phyloP scores from a whole-genome alignment of 2,113 vertebrate genomes.

The Capreolus pygargus region DNA sequence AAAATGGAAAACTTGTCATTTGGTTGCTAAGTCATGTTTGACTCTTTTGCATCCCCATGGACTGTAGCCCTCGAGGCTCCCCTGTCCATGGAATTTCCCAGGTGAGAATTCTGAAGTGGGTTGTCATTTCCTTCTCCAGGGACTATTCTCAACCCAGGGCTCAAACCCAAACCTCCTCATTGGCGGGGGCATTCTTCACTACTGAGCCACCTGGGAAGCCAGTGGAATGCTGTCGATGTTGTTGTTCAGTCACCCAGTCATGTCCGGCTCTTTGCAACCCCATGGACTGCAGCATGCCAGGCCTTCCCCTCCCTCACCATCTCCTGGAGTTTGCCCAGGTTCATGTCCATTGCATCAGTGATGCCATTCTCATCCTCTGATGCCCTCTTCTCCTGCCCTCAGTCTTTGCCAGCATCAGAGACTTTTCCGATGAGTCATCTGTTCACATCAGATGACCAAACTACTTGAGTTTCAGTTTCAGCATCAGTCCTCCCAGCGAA shows the following conservation, averaged over 20 bases:
- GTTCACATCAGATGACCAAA: not conserved
- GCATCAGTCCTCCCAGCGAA: not conserved
- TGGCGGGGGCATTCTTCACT: not conserved
- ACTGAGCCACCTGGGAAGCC: not conserved
- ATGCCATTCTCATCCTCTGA: not conserved
- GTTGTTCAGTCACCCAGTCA: not conserved
- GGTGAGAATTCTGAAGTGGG: not conserved
- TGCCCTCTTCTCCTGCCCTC: not conserved
- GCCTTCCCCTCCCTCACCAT: not conserved
- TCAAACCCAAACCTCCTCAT: not conserved
- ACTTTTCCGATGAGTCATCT: not conserved
- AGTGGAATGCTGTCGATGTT: not conserved
- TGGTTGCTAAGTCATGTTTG: not conserved
- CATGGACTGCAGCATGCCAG: not conserved
- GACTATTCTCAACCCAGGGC: not conserved
- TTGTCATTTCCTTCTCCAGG: not conserved
- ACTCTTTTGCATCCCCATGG: not conserved
- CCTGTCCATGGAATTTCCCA: not conserved
- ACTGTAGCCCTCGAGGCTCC: not conserved
- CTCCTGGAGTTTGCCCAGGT: not conserved
- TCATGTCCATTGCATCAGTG: not conserved
- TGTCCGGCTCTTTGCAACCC: fast-evolving
- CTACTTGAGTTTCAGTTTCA: not conserved
- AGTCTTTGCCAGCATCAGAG: not conserved
- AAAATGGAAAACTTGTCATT: not conserved